Conservation (phyloP, 1,140 invertebrate genomes). For the Prorops nasuta region DNA sequence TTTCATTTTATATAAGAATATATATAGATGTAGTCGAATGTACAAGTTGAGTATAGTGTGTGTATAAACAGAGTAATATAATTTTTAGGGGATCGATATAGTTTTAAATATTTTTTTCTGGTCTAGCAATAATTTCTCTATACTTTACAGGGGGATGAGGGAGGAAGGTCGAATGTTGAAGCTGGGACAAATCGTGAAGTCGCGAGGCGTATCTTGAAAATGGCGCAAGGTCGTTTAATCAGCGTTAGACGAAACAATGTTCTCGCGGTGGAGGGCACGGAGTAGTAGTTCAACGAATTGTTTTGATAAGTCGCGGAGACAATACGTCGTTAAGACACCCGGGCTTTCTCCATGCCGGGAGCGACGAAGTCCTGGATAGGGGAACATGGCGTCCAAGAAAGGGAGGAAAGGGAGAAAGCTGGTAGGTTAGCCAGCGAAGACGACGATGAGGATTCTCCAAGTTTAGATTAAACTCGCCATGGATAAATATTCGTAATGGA, state of each 20-base stretch:
- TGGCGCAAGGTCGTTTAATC: conserved; percentile 31
- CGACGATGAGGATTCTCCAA: conserved; percentile 44
- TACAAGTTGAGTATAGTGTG: too few relatives aligned
- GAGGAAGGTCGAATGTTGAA: too few relatives aligned
- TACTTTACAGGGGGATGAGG: too few relatives aligned
- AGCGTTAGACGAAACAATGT: conserved; percentile 30
- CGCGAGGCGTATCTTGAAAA: conserved; percentile 9
- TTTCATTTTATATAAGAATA: too few relatives aligned
- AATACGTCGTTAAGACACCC: conserved; percentile 54
- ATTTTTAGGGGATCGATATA: too few relatives aligned
- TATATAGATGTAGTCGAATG: too few relatives aligned
- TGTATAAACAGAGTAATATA: too few relatives aligned
- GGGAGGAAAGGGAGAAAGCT: conserved; percentile 6
- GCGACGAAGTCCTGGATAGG: conserved; percentile 14
- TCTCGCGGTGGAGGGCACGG: conserved; percentile 14
- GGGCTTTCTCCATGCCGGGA: conserved; percentile 22
- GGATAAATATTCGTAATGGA: conserved; percentile 60
- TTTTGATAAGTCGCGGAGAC: conserved; percentile 55
- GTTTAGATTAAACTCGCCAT: conserved; percentile 58
- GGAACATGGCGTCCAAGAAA: conserved; percentile 4
- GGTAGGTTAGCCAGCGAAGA: conserved; percentile 11
- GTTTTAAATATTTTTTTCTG: too few relatives aligned
- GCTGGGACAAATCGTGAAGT: not conserved
- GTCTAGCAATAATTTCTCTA: too few relatives aligned
- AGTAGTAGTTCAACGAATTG: conserved; percentile 46